phyloP scores from a whole-genome alignment of 2,113 vertebrate genomes.

The Salvelinus fontinalis region DNA sequence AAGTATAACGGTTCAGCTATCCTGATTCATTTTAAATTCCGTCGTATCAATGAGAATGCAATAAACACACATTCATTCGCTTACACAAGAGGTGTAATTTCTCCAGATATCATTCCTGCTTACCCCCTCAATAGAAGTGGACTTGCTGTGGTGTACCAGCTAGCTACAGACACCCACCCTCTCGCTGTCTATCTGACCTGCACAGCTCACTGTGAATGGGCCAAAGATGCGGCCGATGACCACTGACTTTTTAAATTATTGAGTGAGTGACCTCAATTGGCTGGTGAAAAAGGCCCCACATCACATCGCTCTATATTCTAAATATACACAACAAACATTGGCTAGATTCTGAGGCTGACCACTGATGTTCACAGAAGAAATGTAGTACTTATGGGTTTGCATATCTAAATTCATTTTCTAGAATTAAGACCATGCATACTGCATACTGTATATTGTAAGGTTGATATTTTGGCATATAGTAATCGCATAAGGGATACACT shows the following conservation, averaged over 20 bases:
- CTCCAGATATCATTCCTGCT: too few relatives aligned
- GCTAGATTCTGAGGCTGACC: background rate
- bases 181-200: constrained; percentile 41
- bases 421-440: too few relatives aligned
- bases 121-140: background rate
- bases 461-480: too few relatives aligned
- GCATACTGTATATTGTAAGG: too few relatives aligned
- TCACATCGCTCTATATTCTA: constrained; percentile 27
- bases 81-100: too few relatives aligned
- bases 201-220: constrained; percentile 44
- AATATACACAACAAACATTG: constrained; percentile 28
- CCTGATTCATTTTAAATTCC: too few relatives aligned
- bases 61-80: too few relatives aligned
- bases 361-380: background rate
- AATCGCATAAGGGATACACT: too few relatives aligned
- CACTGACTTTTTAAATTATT: constrained; percentile 75
- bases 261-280: constrained; percentile 74
- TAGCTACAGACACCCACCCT: constrained; percentile 11
- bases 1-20: too few relatives aligned
- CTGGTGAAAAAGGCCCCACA: constrained; percentile 49
- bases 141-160: background rate
- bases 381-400: too few relatives aligned
- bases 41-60: background rate
- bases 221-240: constrained; percentile 51
- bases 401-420: too few relatives aligned